These are phyloP conservation scores for Serinus canaria DNA, from an alignment of 2,113 vertebrate genomes.

Conservation along the genomic window DNA sequence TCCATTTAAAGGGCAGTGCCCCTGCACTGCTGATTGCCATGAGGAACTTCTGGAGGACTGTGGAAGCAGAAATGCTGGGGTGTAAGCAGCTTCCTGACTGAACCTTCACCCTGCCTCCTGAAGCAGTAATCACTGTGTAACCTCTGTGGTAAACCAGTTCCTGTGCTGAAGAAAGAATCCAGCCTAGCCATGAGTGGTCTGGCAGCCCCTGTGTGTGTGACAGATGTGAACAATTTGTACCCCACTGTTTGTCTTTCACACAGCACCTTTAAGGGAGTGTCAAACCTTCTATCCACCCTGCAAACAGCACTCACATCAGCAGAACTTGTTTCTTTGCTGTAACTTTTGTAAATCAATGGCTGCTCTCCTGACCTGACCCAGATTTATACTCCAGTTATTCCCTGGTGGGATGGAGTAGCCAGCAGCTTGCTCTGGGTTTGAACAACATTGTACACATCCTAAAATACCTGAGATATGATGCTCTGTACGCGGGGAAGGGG, in stretches of 20 bases:
- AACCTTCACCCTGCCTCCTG: background rate
- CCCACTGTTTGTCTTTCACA: background rate
- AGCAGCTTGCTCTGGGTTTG: background rate
- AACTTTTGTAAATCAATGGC: background rate
- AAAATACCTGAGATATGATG: background rate
- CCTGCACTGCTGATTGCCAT: background rate
- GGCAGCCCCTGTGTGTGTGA: background rate
- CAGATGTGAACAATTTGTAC: accelerated
- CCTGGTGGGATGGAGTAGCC: background rate
- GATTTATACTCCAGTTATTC: background rate
- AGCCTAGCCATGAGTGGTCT: background rate
- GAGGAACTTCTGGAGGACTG: background rate
- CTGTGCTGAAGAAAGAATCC: background rate
- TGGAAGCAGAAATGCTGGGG: background rate
- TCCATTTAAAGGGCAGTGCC: background rate
- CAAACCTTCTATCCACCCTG: background rate
- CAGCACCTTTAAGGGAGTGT: background rate
- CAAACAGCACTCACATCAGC: background rate
- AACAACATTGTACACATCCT: background rate
- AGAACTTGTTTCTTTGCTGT: background rate
- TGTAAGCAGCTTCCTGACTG: background rate
- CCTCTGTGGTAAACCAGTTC: background rate
- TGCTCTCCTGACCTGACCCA: background rate
- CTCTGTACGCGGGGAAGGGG: accelerated
- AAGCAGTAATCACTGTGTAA: background rate